Conservation (phyloP, 2,113 vertebrate genomes). For the Plecturocebus donacophilus region DNA sequence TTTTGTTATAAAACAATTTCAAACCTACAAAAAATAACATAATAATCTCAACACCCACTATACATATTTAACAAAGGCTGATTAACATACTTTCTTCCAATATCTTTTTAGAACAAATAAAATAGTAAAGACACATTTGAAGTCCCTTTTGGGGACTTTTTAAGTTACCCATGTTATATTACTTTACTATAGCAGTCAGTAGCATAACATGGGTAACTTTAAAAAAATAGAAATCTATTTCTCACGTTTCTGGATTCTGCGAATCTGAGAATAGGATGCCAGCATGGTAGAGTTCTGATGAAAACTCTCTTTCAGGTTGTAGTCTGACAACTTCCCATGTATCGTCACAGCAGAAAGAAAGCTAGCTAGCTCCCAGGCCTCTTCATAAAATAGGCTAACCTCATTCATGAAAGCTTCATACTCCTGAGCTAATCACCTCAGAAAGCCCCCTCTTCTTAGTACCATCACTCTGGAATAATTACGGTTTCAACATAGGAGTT, state of each 20-base stretch:
- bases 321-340: neutral
- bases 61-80: neutral
- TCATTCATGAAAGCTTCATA: neutral
- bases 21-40: neutral
- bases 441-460: neutral
- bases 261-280: too few relatives aligned
- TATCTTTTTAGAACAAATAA: neutral
- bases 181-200: too few relatives aligned
- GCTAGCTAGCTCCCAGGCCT: neutral
- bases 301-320: accelerated
- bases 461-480: neutral
- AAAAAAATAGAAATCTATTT: neutral
- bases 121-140: neutral
- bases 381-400: neutral
- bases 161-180: too few relatives aligned
- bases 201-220: neutral
- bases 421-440: neutral
- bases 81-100: neutral
- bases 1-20: neutral
- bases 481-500: neutral
- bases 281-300: neutral
- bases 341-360: neutral
- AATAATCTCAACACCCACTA: neutral
- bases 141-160: neutral
- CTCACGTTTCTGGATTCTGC: neutral